These are phyloP conservation scores for Menidia beryllina DNA, from an alignment of 2,113 vertebrate genomes.

Conservation along the genomic window DNA sequence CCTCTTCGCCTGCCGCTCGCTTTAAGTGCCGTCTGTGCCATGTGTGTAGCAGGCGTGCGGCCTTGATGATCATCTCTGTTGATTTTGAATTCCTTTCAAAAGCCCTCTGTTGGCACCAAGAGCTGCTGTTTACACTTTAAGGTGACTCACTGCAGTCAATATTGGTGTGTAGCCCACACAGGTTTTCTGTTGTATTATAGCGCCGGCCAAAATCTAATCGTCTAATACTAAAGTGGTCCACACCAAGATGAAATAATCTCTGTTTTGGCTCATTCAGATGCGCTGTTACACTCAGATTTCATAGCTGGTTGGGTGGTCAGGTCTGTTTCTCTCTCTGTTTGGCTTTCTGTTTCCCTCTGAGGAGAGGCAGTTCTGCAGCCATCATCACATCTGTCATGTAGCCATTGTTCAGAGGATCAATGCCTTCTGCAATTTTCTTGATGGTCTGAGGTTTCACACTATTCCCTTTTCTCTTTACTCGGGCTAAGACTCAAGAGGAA, in stretches of 20 bases:
- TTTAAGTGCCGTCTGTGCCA: slow-evolving; percentile 30
- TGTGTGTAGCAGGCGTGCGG: slow-evolving; percentile 32
- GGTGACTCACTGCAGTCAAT: slow-evolving; percentile 74
- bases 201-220: slow-evolving; percentile 53
- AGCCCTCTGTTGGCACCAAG: slow-evolving; percentile 38
- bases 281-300: slow-evolving; percentile 12
- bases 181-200: slow-evolving; percentile 37
- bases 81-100: slow-evolving; percentile 65
- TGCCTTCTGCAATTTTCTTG: slow-evolving; percentile 59
- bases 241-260: slow-evolving; percentile 23
- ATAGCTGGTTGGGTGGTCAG: slow-evolving; percentile 19
- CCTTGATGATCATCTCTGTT: slow-evolving; percentile 58
- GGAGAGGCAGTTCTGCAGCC: slow-evolving; percentile 58
- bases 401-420: slow-evolving; percentile 70
- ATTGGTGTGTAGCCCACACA: slow-evolving; percentile 52
- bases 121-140: slow-evolving; percentile 63
- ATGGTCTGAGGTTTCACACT: slow-evolving; percentile 40
- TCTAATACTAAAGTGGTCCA: slow-evolving; percentile 21
- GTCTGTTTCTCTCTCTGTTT: slow-evolving; percentile 26
- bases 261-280: slow-evolving; percentile 16
- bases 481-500: slow-evolving; percentile 24
- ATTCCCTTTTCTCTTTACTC: slow-evolving; percentile 29
- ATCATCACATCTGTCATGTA: slow-evolving; percentile 75
- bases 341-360: slow-evolving; percentile 40
- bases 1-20: slow-evolving; percentile 31